Percentiles rank a stretch among this genome's conserved stretches.
phyloP scores from a whole-genome alignment of 2,797 vertebrate genomes.

The Hapalemur alaotrensis region DNA sequence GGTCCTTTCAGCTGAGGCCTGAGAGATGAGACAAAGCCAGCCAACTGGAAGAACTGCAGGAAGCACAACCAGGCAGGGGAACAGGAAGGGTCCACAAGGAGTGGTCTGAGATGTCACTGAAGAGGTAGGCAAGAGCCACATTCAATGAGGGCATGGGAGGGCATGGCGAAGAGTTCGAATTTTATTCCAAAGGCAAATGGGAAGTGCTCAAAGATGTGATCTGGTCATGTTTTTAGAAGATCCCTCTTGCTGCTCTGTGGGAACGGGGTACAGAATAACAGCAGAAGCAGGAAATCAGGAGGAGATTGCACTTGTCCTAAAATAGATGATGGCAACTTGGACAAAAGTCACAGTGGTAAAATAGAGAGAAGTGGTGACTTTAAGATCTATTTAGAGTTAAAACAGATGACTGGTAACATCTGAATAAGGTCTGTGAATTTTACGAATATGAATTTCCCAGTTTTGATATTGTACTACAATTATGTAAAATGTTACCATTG shows the following conservation, averaged over 20 bases:
- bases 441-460: neutral
- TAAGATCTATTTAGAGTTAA: neutral
- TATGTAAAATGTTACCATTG: neutral
- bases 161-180: neutral
- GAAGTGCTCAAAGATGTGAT: neutral
- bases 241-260: neutral
- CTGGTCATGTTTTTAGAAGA: neutral
- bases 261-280: neutral
- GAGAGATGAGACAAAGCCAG: neutral
- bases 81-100: neutral
- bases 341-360: neutral
- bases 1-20: neutral
- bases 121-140: neutral
- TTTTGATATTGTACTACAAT: neutral
- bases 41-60: neutral
- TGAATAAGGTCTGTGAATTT: neutral
- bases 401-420: neutral
- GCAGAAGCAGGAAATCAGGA: neutral
- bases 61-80: accelerated
- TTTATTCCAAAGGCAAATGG: neutral
- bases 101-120: neutral
- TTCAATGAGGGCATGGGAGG: neutral
- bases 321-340: neutral
- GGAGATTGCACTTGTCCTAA: neutral
- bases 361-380: neutral